These are phyloP conservation scores for Drosophila aff. DNA, from an alignment of 1,140 invertebrate genomes.

Conservation along the genomic window DNA sequence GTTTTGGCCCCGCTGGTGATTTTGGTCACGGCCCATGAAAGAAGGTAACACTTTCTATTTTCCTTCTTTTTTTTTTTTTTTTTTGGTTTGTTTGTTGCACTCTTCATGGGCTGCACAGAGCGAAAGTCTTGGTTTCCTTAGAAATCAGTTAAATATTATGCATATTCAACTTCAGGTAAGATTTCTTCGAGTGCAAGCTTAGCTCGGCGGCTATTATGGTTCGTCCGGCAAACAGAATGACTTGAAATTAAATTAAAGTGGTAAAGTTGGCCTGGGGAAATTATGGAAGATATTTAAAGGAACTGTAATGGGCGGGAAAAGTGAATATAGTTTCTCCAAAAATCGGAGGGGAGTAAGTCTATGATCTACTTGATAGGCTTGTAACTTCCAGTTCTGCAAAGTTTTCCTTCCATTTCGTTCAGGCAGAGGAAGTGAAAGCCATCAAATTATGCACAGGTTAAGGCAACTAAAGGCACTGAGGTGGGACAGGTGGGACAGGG, in stretches of 20 bases:
- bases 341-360: neutral
- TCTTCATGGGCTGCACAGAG: neutral
- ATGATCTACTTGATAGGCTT: neutral
- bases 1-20: constrained; percentile 40
- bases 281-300: constrained; percentile 44
- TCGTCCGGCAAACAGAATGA: constrained; percentile 37
- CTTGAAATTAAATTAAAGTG: constrained; percentile 76
- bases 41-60: constrained; percentile 39
- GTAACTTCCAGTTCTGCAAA: neutral
- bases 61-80: neutral
- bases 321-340: neutral
- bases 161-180: no score
- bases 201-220: constrained; percentile 6
- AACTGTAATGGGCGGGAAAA: constrained; percentile 1
- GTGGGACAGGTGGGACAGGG: constrained; percentile 7
- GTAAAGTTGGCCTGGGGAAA: constrained; percentile 50
- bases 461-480: constrained; percentile 48
- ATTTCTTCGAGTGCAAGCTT: constrained; percentile 13
- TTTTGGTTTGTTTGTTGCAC: constrained; percentile 11
- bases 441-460: constrained; percentile 71
- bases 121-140: neutral
- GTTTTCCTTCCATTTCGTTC: neutral
- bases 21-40: constrained; percentile 45
- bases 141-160: neutral
- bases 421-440: constrained; percentile 9